Base-by-base conservation (phyloP, 2,888 invertebrate genomes). In the Leptinotarsa juncta region DNA sequence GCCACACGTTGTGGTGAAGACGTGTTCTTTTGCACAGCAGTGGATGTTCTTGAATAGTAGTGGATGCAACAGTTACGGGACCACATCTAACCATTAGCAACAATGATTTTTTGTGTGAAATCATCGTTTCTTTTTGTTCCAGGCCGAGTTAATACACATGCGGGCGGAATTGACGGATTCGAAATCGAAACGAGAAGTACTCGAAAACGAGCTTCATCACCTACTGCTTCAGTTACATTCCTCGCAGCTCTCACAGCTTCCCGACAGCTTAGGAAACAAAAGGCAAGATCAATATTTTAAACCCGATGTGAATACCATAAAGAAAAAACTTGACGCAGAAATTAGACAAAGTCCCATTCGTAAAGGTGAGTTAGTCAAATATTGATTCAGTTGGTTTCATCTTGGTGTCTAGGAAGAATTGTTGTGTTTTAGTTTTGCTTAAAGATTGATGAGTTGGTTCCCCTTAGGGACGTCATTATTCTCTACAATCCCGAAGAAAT, bases 81-180 rank as follows among this genome's bases (percentile, higher is more conserved):
- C 42, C 42, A 10, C 3, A 10, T 10, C 42, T 42, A 10, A 10
- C 3, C 0, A 42, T 10, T 42, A 10, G 10, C 10, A 10, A 42
- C 42, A 10, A 42, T 10, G 42, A 3, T 10, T 42, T 42, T 42
- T 5, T 42, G 10, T 10, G 10, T 10, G 4, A 2, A 14, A 15
- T 57, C n/a, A 10, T 66, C 3, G 16, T n/a, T 53, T 65, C 51
- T 67, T 67, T 75, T 70, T 74, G 7, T 87, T 89, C 70, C 89
- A 95, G 95, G 94, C 95, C 73, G 95, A 95, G 88, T 88, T 95
- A 79, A 91, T 93, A 71, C 92, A 93, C 84, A 91, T 94, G 89
- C 91, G 94, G 82, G 91, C 93, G 71, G 94, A 95, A 85, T 87
- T 95, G 82, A 91, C 92, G 69, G 93, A 94, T 81, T 91, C 93